Percentiles rank a stretch among this genome's conserved stretches.
Conservation (phyloP, 2,797 vertebrate genomes). For the Mareca penelope region DNA sequence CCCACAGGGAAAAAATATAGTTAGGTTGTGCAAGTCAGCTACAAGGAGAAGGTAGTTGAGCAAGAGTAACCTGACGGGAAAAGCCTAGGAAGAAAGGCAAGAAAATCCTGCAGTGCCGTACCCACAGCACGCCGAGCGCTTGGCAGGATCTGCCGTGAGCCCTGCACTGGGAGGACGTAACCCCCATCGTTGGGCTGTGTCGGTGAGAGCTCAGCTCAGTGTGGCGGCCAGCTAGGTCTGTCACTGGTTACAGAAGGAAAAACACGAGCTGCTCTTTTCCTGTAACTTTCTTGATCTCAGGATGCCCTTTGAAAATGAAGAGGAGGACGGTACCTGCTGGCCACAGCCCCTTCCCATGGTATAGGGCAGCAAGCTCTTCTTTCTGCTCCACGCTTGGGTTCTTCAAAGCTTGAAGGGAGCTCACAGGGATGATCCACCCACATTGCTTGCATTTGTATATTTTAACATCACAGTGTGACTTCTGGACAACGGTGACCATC, state of each 20-base stretch:
- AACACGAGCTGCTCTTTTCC: background rate
- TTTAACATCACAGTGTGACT: background rate
- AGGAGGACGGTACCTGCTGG: background rate
- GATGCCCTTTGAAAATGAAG: background rate
- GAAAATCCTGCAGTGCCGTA: background rate
- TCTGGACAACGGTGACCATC: background rate
- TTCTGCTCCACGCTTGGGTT: background rate
- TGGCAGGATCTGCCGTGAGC: background rate
- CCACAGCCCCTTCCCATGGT: background rate
- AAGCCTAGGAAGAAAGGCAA: background rate
- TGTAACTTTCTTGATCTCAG: background rate
- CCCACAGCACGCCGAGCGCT: background rate
- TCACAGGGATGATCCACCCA: fast-evolving
- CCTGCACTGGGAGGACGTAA: background rate
- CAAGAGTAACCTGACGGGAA: background rate
- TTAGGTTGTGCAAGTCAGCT: background rate
- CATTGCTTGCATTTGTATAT: background rate
- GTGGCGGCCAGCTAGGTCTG: background rate
- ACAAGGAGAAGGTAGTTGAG: background rate
- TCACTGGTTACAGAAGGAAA: background rate
- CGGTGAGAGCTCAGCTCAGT: background rate
- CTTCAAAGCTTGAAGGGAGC: background rate
- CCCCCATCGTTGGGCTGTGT: background rate
- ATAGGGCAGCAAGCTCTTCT: fast-evolving
- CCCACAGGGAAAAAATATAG: background rate